A percentile compares a stretch with the other conserved stretches of the same genome.
Conservation (phyloP, 1,140 invertebrate genomes). For the Gyrodactylus bullatarudis region DNA sequence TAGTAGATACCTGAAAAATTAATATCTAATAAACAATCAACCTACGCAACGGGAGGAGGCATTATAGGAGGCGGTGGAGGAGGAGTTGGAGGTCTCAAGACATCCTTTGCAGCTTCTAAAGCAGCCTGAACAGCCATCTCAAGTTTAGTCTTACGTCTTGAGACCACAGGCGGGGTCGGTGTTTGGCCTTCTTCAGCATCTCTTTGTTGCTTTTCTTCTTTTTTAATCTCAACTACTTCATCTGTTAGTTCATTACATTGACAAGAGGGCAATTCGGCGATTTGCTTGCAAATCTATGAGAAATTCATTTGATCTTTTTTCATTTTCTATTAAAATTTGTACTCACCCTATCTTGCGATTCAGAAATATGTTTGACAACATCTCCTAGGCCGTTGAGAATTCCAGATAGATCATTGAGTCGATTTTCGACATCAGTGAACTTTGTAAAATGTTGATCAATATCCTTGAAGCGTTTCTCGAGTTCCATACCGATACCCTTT, state of each 20-base stretch:
- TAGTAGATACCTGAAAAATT: too few species aligned
- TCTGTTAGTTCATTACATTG: not conserved
- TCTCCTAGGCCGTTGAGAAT: not conserved
- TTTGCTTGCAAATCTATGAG: not conserved
- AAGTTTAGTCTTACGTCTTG: not conserved
- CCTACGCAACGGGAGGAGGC: not conserved
- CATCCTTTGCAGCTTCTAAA: not conserved
- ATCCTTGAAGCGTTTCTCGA: slow-evolving; percentile 4
- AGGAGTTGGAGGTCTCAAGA: not conserved
- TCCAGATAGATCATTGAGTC: not conserved
- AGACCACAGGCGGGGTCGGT: not conserved
- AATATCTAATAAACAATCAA: too few species aligned
- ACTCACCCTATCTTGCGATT: not conserved
- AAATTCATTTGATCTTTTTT: not conserved
- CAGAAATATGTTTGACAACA: not conserved
- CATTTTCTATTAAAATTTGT: not conserved
- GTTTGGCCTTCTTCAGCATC: not conserved
- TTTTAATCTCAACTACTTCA: not conserved
- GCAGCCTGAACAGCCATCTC: not conserved
- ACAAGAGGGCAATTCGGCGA: not conserved
- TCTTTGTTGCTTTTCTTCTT: not conserved
- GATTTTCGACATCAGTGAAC: not conserved
- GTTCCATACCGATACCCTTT: slow-evolving; percentile 1
- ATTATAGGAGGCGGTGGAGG: not conserved
- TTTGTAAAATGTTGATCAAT: not conserved